Conservation (phyloP, 2,888 invertebrate species). For the Pseudanteris insignis region DNA sequence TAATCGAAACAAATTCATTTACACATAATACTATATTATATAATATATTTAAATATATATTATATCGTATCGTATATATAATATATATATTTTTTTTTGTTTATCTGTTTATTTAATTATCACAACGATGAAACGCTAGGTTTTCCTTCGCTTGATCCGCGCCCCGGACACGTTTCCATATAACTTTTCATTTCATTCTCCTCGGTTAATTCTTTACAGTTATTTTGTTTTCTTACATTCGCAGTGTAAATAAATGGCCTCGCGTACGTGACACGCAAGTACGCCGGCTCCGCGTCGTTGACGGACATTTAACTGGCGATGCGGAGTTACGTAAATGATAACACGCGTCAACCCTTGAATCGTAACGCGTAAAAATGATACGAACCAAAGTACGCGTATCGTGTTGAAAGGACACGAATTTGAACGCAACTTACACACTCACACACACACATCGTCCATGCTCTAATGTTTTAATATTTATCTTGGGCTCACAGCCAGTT, state of each 20-base stretch:
- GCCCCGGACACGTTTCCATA: conserved; percentile 29
- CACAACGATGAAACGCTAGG: conserved; percentile 55
- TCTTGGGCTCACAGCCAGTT: conserved; percentile 48
- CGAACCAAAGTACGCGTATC: conserved; percentile 41
- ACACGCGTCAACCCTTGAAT: conserved; percentile 31
- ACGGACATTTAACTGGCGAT: conserved; percentile 34
- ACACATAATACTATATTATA: no score
- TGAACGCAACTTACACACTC: conserved; percentile 34
- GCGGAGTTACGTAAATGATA: conserved; percentile 19
- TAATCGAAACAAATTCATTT: no score
- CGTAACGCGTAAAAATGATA: conserved; percentile 39
- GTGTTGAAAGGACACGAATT: conserved; percentile 38
- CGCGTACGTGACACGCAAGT: conserved; percentile 1
- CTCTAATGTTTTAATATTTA: conserved; percentile 44
- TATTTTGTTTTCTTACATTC: conserved; percentile 38
- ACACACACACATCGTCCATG: conserved; percentile 42
- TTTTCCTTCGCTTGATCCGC: conserved; percentile 30
- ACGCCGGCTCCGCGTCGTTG: conserved; percentile 16
- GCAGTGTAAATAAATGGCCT: conserved; percentile 32
- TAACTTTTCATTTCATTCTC: conserved; percentile 24
- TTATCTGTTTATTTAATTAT: conserved; percentile 45
- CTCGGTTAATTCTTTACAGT: conserved; percentile 23
- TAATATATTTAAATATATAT: no score
- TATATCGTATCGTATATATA: no score
- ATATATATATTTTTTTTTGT: no score